A percentile compares a stretch with the other conserved stretches of the same genome.
Conservation (phyloP, 2,113 vertebrate species). For the Lampris incognitus region DNA sequence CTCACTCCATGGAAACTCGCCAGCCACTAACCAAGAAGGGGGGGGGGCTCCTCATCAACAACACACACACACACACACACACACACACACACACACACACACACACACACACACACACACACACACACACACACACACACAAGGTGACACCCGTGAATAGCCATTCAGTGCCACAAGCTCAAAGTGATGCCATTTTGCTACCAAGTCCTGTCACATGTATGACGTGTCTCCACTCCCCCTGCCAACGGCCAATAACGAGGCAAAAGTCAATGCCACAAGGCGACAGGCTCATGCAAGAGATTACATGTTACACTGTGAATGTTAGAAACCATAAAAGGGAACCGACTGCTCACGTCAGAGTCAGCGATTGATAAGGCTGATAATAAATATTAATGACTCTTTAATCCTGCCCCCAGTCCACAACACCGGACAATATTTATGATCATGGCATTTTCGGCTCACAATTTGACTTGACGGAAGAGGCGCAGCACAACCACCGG, state of each 20-base stretch:
- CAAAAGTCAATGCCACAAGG: too few relatives aligned
- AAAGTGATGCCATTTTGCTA: slow-evolving; percentile 13
- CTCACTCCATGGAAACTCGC: slow-evolving; percentile 58
- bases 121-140: slow-evolving; percentile 2
- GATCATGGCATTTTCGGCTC: too few relatives aligned
- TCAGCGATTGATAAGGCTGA: too few relatives aligned
- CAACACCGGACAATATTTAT: too few relatives aligned
- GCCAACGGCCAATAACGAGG: neutral
- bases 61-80: slow-evolving; percentile 7
- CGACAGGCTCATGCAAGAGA: too few relatives aligned
- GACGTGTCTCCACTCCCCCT: neutral
- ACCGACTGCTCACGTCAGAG: too few relatives aligned
- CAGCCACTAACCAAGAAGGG: slow-evolving; percentile 62
- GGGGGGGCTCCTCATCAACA: neutral
- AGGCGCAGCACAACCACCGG: too few relatives aligned
- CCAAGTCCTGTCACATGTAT: slow-evolving; percentile 4
- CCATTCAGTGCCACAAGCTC: slow-evolving; percentile 21
- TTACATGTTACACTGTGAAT: too few relatives aligned
- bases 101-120: neutral
- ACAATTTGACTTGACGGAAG: too few relatives aligned
- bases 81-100: slow-evolving; percentile 21
- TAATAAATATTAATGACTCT: too few relatives aligned
- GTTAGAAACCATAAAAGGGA: too few relatives aligned
- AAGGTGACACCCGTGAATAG: slow-evolving; percentile 33
- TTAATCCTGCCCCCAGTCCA: neutral